phyloP scores from a whole-genome alignment of 2,113 vertebrate species.

The Lagenorhynchus albirostris region DNA sequence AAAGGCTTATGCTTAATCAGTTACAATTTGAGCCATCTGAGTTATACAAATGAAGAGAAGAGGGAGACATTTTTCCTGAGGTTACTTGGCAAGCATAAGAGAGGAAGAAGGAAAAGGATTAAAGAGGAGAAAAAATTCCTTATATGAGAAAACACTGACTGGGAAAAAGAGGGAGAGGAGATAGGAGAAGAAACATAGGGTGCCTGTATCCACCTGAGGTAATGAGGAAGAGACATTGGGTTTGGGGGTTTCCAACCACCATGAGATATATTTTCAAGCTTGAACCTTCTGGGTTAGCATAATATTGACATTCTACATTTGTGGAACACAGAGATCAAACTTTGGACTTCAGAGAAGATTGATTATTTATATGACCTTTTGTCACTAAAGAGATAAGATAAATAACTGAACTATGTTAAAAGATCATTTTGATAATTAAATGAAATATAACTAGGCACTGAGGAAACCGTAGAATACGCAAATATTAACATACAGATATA shows the following conservation, averaged over 20 bases:
- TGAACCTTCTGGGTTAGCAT: neutral
- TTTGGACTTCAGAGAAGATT: neutral
- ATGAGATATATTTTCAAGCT: neutral
- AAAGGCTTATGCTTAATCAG: neutral
- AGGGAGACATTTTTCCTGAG: neutral
- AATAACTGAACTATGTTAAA: neutral
- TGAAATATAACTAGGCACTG: neutral
- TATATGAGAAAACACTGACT: neutral
- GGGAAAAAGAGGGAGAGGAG: neutral
- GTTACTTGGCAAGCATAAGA: neutral
- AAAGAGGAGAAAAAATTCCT: neutral
- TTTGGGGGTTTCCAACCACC: neutral
- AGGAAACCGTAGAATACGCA: neutral
- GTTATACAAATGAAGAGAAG: neutral
- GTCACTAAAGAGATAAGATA: neutral
- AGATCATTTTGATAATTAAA: conserved; percentile 12
- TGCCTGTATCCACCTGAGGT: neutral
- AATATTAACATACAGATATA: neutral
- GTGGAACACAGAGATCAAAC: neutral
- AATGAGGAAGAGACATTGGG: neutral
- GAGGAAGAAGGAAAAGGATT: neutral
- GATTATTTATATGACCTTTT: neutral
- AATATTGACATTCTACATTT: neutral
- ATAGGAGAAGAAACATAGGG: neutral
- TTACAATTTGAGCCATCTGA: neutral